Percentiles rank a stretch among this genome's conserved stretches.
Evolutionary conservation across 2,888 invertebrate genomes (phyloP).

Genomic region (Helicoverpa assulta): DNA sequence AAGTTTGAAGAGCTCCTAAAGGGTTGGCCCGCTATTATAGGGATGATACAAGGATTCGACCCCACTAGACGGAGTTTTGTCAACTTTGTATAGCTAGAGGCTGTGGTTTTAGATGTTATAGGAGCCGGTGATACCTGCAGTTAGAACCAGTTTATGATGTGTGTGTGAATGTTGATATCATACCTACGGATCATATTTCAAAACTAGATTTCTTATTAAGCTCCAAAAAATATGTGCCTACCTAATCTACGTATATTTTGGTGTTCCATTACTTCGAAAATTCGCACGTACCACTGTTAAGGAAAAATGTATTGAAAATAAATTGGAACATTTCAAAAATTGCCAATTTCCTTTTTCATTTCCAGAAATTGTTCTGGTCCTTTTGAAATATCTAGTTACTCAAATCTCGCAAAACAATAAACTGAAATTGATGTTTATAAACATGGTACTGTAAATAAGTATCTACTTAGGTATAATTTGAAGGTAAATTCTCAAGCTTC

Average conservation of each 20-base stretch:
- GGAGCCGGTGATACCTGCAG: too few species aligned
- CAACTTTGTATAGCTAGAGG: constrained; percentile 65
- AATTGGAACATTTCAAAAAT: not conserved
- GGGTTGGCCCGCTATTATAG: constrained; percentile 69
- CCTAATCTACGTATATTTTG: too few species aligned
- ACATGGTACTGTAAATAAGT: too few species aligned
- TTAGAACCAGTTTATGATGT: not conserved
- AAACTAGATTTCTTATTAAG: too few species aligned
- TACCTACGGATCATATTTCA: too few species aligned
- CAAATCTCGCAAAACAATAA: not conserved
- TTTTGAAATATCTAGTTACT: constrained; percentile 1
- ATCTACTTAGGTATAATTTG: too few species aligned
- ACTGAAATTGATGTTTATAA: not conserved
- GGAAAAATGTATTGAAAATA: constrained; percentile 1
- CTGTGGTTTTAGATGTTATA: constrained; percentile 52
- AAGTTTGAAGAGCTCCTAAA: constrained; percentile 72
- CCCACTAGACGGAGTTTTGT: constrained; percentile 59
- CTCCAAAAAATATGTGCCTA: too few species aligned
- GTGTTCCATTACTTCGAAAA: not conserved
- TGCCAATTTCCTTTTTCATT: not conserved
- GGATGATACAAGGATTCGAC: constrained; percentile 66
- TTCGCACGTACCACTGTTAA: not conserved
- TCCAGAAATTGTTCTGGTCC: not conserved
- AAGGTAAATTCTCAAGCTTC: too few species aligned
- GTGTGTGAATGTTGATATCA: too few species aligned